Evolutionary conservation across 2,113 vertebrate genomes (phyloP), one percentile per base, ranked within the genome.

Genomic region (Ovibos moschatus): DNA sequence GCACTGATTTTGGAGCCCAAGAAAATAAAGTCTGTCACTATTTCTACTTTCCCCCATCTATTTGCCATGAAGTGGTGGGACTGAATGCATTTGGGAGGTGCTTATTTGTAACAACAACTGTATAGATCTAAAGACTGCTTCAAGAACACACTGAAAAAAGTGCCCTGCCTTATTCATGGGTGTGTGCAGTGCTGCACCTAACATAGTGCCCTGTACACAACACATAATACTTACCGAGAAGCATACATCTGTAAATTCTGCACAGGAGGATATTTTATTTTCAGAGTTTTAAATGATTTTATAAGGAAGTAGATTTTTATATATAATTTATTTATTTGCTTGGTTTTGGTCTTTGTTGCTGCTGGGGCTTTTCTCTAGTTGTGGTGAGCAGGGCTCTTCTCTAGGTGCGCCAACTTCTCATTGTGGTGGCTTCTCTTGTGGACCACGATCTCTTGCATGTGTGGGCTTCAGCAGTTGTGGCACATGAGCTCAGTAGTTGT

Each of bases 391-490:
- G 71, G 71, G 71, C 5, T 71, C 19, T 10, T 23, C 9, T 36
- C 9, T 6, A 21, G 64, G 17, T 71, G n/a, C 7, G 3, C 71
- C 21, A 43, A 4, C 19, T 36, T 36, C 71, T 74, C 36, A 43
- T 7, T 74, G 71, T 25, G 71, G 36, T 74, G 71, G 71, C 71
- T 25, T 25, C 21, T 43, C 36, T 43, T 76, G 71, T 43, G 36
- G 71, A 76, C 3, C 36, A 43, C 3, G 3, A 71, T 6, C 67
- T 71, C 19, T 23, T 12, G 67, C 67, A 23, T 6, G 67, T 40
- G 67, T 0, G 19, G 23, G 36, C 71, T 43, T 76, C 3, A 76
- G 71, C 4, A 40, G n/a, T 4, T 67, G 33, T 10, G 64, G 67
- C n/a, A 40, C 62, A 12, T 23, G n/a, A 8, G n/a, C 9, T 71